Evolutionary conservation across 2,797 vertebrate species (phyloP).

Genomic region (Esox masquinongy): DNA sequence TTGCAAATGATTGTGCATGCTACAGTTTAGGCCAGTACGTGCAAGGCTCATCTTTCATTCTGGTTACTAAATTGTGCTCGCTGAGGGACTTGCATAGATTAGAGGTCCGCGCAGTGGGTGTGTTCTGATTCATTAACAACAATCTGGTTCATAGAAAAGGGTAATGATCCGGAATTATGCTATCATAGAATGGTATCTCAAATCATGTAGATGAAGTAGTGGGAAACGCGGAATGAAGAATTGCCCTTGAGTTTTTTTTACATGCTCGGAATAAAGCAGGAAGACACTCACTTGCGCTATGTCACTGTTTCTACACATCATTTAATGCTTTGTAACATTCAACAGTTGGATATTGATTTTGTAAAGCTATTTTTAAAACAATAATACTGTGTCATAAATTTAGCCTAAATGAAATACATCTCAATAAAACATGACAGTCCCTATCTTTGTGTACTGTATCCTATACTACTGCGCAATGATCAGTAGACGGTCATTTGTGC

Average conservation of each 20-base stretch:
- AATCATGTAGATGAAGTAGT: background rate
- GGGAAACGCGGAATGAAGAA: background rate
- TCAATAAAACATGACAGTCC: background rate
- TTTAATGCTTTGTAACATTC: background rate
- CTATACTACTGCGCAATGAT: background rate
- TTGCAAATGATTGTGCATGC: background rate
- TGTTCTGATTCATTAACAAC: conserved; percentile 18
- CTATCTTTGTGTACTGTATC: background rate
- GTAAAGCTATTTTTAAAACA: too few relatives aligned
- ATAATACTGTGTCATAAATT: too few relatives aligned
- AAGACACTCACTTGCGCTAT: background rate
- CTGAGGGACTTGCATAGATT: background rate
- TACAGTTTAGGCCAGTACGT: background rate
- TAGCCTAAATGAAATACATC: background rate
- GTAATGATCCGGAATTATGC: background rate
- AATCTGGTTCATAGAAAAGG: background rate
- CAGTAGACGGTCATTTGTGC: background rate
- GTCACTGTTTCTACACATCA: background rate
- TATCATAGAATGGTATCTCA: background rate
- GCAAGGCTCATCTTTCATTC: background rate
- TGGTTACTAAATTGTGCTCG: background rate
- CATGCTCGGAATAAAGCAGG: background rate
- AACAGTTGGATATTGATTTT: background rate
- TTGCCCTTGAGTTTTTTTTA: background rate
- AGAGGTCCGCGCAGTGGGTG: background rate